Conservation (phyloP, 2,888 invertebrate species). For the Endomychus coccineus region DNA sequence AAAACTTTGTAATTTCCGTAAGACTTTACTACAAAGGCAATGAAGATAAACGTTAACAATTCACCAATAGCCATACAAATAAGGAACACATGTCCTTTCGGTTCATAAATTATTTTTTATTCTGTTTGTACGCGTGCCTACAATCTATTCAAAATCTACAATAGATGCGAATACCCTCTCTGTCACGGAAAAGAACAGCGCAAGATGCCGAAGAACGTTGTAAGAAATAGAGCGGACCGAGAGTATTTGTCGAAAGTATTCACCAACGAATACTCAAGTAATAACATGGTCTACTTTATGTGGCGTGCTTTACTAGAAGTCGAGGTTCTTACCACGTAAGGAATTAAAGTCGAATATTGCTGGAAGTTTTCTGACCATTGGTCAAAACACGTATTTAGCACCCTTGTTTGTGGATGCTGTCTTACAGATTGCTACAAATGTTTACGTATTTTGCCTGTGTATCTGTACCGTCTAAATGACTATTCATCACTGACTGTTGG, state of each 20-base stretch:
- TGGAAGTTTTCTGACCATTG: conserved; percentile 33
- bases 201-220: conserved; percentile 27
- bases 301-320: no score
- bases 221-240: conserved; percentile 29
- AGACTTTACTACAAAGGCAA: no score
- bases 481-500: no score
- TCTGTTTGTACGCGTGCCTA: conserved; percentile 18
- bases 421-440: conserved; percentile 38
- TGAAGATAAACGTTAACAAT: no score
- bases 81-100: conserved; percentile 17
- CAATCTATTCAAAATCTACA: conserved; percentile 37
- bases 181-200: conserved; percentile 34
- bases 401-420: conserved; percentile 43
- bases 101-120: conserved; percentile 40
- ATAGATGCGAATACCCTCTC: conserved; percentile 30
- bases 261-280: no score
- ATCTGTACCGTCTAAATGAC: not conserved
- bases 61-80: no score
- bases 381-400: conserved; percentile 41
- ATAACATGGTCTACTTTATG: no score
- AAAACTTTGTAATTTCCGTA: no score
- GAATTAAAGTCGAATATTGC: no score
- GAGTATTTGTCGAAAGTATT: no score
- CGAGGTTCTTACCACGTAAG: no score
- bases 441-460: conserved; percentile 31